These are phyloP conservation scores for Phortica magna DNA, from an alignment of 2,888 invertebrate genomes.

Conservation along the genomic window DNA sequence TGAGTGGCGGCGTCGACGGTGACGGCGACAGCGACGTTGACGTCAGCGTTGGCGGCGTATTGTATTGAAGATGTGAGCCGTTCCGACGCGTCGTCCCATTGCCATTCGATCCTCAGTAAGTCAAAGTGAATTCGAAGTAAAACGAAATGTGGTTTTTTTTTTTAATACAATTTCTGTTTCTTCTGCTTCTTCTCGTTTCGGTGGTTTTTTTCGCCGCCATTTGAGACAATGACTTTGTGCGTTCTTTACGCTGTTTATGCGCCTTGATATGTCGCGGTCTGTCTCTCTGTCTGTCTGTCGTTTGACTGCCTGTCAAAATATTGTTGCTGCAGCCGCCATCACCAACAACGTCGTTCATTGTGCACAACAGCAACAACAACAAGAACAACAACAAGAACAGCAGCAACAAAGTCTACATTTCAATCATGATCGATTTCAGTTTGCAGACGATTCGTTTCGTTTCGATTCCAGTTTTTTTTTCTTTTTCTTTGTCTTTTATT, in stretches of 20 bases:
- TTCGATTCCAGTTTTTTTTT: conserved; percentile 25
- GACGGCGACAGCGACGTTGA: background rate
- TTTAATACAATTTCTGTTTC: background rate
- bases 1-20: conserved; percentile 16
- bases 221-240: conserved; percentile 69
- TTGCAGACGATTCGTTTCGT: conserved; percentile 25
- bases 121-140: background rate
- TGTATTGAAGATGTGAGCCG: background rate
- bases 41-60: background rate
- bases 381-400: background rate
- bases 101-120: background rate
- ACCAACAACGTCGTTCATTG: background rate
- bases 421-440: conserved; percentile 73
- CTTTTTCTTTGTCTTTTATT: conserved; percentile 26
- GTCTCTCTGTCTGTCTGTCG: conserved; percentile 54
- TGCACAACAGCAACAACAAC: background rate
- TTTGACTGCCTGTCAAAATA: conserved; percentile 73
- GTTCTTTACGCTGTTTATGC: conserved; percentile 50
- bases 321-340: conserved; percentile 59
- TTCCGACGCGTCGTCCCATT: background rate
- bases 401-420: conserved; percentile 49
- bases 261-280: conserved; percentile 33
- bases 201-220: background rate
- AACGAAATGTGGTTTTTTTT: background rate
- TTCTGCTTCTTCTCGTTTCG: conserved; percentile 6